Conservation (phyloP, 2,888 invertebrate genomes). For the Epirrita christyi region DNA sequence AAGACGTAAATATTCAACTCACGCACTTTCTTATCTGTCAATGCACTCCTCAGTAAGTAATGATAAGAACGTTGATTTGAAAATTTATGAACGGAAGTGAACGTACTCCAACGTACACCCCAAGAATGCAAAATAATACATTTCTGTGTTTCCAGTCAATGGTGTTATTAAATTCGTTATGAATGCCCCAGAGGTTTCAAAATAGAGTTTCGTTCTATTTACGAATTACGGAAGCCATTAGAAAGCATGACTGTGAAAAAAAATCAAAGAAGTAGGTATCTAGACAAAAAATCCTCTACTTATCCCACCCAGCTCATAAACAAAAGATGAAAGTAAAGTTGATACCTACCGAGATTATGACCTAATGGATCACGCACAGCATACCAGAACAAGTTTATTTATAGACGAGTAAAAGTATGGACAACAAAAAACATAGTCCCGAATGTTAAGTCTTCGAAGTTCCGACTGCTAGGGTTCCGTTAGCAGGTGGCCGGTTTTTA, state of each 20-base stretch:
- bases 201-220: too few relatives aligned
- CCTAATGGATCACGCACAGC: constrained; percentile 53
- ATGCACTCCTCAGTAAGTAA: constrained; percentile 55
- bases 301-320: constrained; percentile 15
- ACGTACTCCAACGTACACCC: neutral
- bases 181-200: too few relatives aligned
- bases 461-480: constrained; percentile 54
- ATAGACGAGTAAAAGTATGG: constrained; percentile 63
- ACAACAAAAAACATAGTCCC: constrained; percentile 69
- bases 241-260: too few relatives aligned
- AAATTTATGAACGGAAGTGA: constrained; percentile 16
- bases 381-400: constrained; percentile 70
- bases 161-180: too few relatives aligned
- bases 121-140: too few relatives aligned
- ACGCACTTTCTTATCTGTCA: constrained; percentile 64
- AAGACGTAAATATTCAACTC: constrained; percentile 33
- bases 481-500: constrained; percentile 55
- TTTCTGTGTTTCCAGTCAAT: too few relatives aligned
- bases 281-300: neutral
- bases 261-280: neutral
- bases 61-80: constrained; percentile 31
- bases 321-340: constrained; percentile 43
- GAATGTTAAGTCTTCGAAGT: constrained; percentile 61
- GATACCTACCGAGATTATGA: constrained; percentile 40
- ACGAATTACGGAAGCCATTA: too few relatives aligned